phyloP scores from a whole-genome alignment of 1,140 invertebrate species.

The Calycopis cecrops region DNA sequence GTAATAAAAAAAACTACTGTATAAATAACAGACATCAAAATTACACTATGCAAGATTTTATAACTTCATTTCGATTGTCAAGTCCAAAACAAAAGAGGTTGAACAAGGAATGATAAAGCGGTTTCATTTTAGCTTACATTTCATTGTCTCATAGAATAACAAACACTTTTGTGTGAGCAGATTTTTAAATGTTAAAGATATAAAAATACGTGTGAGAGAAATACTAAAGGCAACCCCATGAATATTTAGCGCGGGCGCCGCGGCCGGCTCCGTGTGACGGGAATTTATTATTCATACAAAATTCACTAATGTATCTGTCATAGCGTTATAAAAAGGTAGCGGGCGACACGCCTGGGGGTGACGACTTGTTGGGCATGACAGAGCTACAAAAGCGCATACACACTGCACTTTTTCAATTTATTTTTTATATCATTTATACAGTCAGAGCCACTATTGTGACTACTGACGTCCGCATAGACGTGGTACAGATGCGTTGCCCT shows the following conservation, averaged over 20 bases:
- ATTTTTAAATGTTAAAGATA: slow-evolving; percentile 14
- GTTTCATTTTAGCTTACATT: slow-evolving; percentile 11
- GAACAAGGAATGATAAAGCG: slow-evolving; percentile 6
- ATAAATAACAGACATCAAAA: too few relatives aligned
- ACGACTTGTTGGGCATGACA: background rate
- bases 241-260: slow-evolving; percentile 51
- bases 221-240: slow-evolving; percentile 34
- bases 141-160: slow-evolving; percentile 17
- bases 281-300: slow-evolving; percentile 53
- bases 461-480: too few relatives aligned
- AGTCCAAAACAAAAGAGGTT: slow-evolving; percentile 1
- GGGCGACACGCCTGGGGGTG: background rate
- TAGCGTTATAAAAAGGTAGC: slow-evolving; percentile 34
- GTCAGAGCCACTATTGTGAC: too few relatives aligned
- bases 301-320: slow-evolving; percentile 38
- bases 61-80: too few relatives aligned
- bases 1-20: too few relatives aligned
- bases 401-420: too few relatives aligned
- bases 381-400: slow-evolving; percentile 7
- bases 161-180: slow-evolving; percentile 23
- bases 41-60: too few relatives aligned
- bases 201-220: slow-evolving; percentile 31
- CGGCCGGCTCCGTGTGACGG: slow-evolving; percentile 59
- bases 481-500: too few relatives aligned
- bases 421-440: too few relatives aligned